Conservation (phyloP, 2,888 invertebrate species). For the Perizoma flavofasciatum region DNA sequence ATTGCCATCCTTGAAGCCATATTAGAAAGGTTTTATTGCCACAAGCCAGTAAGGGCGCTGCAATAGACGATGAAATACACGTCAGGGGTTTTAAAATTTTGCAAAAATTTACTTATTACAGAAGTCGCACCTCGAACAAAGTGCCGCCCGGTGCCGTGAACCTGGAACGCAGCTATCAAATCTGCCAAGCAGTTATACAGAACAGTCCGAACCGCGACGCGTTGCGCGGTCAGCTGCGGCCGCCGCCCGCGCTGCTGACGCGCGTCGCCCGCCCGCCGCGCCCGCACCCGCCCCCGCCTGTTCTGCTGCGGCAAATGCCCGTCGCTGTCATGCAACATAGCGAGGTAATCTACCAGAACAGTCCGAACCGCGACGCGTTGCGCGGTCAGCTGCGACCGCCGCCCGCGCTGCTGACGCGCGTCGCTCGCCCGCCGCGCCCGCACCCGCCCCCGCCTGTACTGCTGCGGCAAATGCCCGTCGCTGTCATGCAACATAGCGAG, state of each 20-base stretch:
- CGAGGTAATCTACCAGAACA: constrained; percentile 78
- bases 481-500: constrained; percentile 80
- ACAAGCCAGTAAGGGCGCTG: too few relatives aligned
- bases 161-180: constrained; percentile 96
- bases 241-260: constrained; percentile 90
- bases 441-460: constrained; percentile 77
- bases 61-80: too few relatives aligned
- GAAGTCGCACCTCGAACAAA: constrained; percentile 86
- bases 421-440: constrained; percentile 64
- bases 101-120: constrained; percentile 32
- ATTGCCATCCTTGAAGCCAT: too few relatives aligned
- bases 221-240: constrained; percentile 92
- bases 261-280: constrained; percentile 67
- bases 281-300: constrained; percentile 71
- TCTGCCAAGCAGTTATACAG: constrained; percentile 96
- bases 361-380: constrained; percentile 94
- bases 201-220: constrained; percentile 96
- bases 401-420: constrained; percentile 87
- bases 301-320: constrained; percentile 85
- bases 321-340: constrained; percentile 82
- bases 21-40: too few relatives aligned
- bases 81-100: too few relatives aligned
- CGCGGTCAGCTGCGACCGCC: constrained; percentile 94
- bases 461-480: constrained; percentile 85
- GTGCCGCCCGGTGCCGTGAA: constrained; percentile 96